Conservation (phyloP, 1,140 invertebrate genomes). For the Teleogryllus occipitalis region DNA sequence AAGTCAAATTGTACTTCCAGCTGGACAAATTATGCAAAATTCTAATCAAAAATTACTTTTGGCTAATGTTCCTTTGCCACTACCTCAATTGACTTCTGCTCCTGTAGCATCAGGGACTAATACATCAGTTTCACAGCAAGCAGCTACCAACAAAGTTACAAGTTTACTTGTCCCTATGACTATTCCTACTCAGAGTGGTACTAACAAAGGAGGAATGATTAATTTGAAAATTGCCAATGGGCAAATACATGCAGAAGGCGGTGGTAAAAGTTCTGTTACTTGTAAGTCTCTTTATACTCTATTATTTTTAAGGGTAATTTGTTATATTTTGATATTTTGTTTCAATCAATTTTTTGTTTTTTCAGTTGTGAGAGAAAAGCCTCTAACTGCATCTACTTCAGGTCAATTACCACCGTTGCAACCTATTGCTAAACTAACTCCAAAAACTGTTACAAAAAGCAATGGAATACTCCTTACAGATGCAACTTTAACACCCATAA, state of each 20-base stretch:
- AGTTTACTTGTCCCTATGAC: constrained; percentile 42
- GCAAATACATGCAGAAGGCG: constrained; percentile 38
- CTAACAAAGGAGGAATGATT: constrained; percentile 39
- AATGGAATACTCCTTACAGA: constrained; percentile 31
- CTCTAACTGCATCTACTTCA: constrained; percentile 28
- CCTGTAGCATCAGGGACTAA: constrained; percentile 38
- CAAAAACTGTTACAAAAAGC: constrained; percentile 33
- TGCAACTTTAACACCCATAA: constrained; percentile 38
- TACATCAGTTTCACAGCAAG: constrained; percentile 22
- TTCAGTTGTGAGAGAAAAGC: constrained; percentile 39
- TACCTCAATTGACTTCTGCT: constrained; percentile 32
- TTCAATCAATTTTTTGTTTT: constrained; percentile 24
- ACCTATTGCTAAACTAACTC: constrained; percentile 34
- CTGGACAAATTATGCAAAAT: constrained; percentile 33
- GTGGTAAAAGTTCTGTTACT: constrained; percentile 41
- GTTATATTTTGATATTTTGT: constrained; percentile 14
- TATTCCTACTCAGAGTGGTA: constrained; percentile 33
- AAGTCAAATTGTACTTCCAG: constrained; percentile 14
- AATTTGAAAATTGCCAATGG: constrained; percentile 49
- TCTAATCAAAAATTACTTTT: constrained; percentile 43
- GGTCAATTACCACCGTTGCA: constrained; percentile 38
- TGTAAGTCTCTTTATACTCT: constrained; percentile 32
- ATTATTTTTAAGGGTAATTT: not conserved
- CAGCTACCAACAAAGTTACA: constrained; percentile 34
- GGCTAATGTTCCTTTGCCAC: constrained; percentile 37